Percentiles rank a stretch among this genome's conserved stretches.
Evolutionary conservation across 2,113 vertebrate species (phyloP).

Genomic region (Solea solea): DNA sequence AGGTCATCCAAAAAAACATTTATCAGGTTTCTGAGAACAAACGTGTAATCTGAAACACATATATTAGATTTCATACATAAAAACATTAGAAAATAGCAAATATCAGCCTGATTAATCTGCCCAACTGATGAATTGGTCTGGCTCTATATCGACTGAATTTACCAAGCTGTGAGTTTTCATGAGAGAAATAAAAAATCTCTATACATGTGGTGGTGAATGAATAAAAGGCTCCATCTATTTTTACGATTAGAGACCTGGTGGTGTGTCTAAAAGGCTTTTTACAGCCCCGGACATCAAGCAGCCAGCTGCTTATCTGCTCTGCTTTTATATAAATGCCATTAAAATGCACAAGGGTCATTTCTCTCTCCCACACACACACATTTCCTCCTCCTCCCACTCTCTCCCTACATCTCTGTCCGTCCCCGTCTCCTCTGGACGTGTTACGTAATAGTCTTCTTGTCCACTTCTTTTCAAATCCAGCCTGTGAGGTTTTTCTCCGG

Average conservation of each 20-base stretch:
- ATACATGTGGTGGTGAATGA: conserved; percentile 9
- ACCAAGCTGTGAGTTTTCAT: too few relatives aligned
- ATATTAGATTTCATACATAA: too few relatives aligned
- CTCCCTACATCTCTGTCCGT: conserved; percentile 39
- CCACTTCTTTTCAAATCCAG: conserved; percentile 76
- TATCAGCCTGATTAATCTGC: too few relatives aligned
- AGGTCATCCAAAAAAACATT: too few relatives aligned
- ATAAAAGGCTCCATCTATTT: conserved; percentile 45
- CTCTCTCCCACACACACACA: conserved; percentile 7
- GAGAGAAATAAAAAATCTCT: too few relatives aligned
- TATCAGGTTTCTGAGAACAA: too few relatives aligned
- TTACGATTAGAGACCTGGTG: conserved; percentile 35
- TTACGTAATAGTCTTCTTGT: conserved; percentile 79
- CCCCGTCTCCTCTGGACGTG: conserved; percentile 58
- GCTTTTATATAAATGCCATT: conserved; percentile 74
- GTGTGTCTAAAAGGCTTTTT: conserved; percentile 65
- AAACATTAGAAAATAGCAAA: too few relatives aligned
- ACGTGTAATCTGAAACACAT: too few relatives aligned
- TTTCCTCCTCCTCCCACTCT: conserved; percentile 4
- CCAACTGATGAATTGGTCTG: too few relatives aligned
- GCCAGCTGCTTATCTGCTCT: conserved; percentile 68
- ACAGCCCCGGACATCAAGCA: conserved; percentile 57
- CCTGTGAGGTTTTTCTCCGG: conserved; percentile 63
- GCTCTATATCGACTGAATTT: too few relatives aligned
- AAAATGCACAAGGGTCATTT: conserved; percentile 61